phyloP scores from a whole-genome alignment of 2,113 vertebrate species.

The Paramisgurnus dabryanus region DNA sequence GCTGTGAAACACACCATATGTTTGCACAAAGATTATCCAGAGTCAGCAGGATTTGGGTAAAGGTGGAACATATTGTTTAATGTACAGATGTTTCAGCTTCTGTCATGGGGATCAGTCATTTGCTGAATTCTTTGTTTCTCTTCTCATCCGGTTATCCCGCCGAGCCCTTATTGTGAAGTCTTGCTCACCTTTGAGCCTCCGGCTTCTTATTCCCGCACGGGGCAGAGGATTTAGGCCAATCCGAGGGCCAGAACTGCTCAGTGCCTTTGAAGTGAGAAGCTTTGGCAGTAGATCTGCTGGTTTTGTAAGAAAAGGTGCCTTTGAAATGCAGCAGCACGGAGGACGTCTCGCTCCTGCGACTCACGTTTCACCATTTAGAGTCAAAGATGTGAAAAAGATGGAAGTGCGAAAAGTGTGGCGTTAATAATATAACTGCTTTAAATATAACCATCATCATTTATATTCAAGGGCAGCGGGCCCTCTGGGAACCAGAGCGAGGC shows the following conservation, averaged over 20 bases:
- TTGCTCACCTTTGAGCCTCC: slow-evolving; percentile 34
- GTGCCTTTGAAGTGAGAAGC: slow-evolving; percentile 45
- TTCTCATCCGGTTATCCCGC: slow-evolving; percentile 11
- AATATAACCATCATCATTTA: slow-evolving; percentile 57
- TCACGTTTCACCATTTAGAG: slow-evolving; percentile 33
- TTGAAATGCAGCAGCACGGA: slow-evolving; percentile 34
- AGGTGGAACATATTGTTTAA: slow-evolving; percentile 23
- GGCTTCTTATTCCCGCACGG: slow-evolving; percentile 14
- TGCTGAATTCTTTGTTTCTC: slow-evolving; percentile 45
- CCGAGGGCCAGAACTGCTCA: slow-evolving; percentile 1
- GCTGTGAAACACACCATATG: background rate
- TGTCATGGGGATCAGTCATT: slow-evolving; percentile 45
- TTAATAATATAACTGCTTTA: slow-evolving; percentile 56
- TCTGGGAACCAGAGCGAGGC: slow-evolving; percentile 40
- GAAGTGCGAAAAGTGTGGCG: slow-evolving; percentile 40
- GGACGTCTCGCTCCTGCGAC: slow-evolving; percentile 3
- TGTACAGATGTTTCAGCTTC: slow-evolving; percentile 37
- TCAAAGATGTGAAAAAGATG: slow-evolving; percentile 29
- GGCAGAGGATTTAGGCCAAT: slow-evolving; percentile 38
- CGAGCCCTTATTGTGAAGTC: background rate
- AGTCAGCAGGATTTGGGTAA: slow-evolving; percentile 15
- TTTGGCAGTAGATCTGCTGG: slow-evolving; percentile 48
- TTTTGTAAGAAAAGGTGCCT: slow-evolving; percentile 47
- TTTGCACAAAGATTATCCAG: slow-evolving; percentile 9
- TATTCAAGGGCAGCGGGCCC: slow-evolving; percentile 55